These are phyloP conservation scores for Zosterops lateralis DNA, from an alignment of 2,113 vertebrate species.

Conservation along the genomic window DNA sequence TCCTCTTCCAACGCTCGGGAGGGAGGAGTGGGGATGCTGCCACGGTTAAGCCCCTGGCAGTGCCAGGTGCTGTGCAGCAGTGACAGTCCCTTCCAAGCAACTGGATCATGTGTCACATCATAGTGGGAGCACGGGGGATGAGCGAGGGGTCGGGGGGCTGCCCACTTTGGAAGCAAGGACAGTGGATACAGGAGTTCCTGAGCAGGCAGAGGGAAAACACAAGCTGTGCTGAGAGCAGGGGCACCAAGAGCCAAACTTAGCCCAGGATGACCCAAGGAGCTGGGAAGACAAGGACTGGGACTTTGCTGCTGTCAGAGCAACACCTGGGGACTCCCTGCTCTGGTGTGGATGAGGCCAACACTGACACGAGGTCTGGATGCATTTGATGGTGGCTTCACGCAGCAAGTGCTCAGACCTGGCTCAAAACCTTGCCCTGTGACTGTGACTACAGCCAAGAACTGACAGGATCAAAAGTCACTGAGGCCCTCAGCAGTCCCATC, in stretches of 20 bases:
- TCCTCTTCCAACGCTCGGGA: accelerated
- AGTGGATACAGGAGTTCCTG: not conserved
- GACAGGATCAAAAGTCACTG: not conserved
- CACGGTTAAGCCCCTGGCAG: accelerated
- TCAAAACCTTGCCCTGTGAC: not conserved
- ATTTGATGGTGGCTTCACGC: accelerated
- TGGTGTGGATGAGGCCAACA: not conserved
- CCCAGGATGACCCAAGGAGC: accelerated
- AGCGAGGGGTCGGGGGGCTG: not conserved
- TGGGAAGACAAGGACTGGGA: not conserved
- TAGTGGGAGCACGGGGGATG: not conserved
- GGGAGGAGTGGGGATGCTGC: not conserved
- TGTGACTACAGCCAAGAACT: not conserved
- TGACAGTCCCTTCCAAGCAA: not conserved
- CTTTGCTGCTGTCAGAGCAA: not conserved
- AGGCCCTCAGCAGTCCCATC: not conserved
- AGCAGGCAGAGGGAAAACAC: not conserved
- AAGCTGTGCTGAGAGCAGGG: not conserved
- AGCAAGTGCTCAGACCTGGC: not conserved
- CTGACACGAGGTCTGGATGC: accelerated
- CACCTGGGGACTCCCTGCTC: not conserved
- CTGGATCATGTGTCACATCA: accelerated
- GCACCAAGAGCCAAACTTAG: accelerated
- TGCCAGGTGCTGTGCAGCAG: not conserved
- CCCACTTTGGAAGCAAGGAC: accelerated